These are phyloP conservation scores for Prionailurus bengalensis DNA, from an alignment of 2,113 vertebrate species.

Conservation along the genomic window DNA sequence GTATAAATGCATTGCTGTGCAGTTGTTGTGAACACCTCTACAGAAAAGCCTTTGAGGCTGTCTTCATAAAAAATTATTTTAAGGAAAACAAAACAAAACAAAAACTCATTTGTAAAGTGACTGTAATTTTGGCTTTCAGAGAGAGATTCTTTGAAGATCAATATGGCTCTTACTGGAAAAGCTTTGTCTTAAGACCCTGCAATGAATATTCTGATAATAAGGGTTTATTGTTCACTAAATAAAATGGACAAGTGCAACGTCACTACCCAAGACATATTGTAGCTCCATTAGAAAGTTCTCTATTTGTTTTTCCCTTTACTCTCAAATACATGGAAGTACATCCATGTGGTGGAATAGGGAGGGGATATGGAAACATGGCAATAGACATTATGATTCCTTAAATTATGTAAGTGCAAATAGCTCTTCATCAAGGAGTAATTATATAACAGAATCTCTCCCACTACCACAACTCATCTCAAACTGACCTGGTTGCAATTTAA, in stretches of 20 bases:
- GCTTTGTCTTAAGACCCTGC: constrained; percentile 89
- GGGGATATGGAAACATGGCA: constrained; percentile 69
- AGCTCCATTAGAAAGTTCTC: constrained; percentile 86
- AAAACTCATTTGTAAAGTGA: constrained; percentile 84
- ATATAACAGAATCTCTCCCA: constrained; percentile 82
- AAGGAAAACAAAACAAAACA: constrained; percentile 37
- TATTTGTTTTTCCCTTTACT: constrained; percentile 78
- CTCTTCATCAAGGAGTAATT: constrained; percentile 84
- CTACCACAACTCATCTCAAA: constrained; percentile 77
- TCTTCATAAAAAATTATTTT: constrained; percentile 40
- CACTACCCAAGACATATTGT: constrained; percentile 81
- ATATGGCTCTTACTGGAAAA: constrained; percentile 83
- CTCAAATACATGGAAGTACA: constrained; percentile 76
- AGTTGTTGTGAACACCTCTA: constrained; percentile 70
- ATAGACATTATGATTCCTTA: constrained; percentile 79
- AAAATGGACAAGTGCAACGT: constrained; percentile 85
- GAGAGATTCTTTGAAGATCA: constrained; percentile 82
- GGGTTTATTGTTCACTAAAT: constrained; percentile 86
- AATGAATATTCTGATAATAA: constrained; percentile 85
- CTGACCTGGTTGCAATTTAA: constrained; percentile 84
- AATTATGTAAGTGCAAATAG: constrained; percentile 83
- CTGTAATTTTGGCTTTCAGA: constrained; percentile 78
- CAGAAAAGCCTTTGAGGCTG: constrained; percentile 69
- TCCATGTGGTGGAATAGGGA: constrained; percentile 74
- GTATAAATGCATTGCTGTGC: constrained; percentile 23